A percentile compares a stretch with the other conserved stretches of the same genome.
phyloP scores from a whole-genome alignment of 2,797 vertebrate genomes.

The Leucoraja ocellata region DNA sequence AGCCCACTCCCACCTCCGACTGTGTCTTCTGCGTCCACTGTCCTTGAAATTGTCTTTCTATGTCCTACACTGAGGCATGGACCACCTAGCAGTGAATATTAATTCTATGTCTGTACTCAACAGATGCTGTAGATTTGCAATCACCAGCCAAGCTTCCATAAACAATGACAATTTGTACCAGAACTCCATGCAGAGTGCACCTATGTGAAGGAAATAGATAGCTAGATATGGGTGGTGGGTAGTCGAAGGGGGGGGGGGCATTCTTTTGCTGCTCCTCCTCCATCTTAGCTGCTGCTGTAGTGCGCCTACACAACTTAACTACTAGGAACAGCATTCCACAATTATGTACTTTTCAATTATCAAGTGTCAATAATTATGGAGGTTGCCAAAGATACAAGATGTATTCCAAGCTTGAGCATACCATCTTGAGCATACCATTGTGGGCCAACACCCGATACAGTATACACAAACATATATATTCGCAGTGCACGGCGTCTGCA shows the following conservation, averaged over 20 bases:
- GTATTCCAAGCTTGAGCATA: too few species aligned
- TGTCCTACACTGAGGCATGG: not conserved
- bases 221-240: too few species aligned
- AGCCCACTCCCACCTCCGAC: not conserved
- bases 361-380: not conserved
- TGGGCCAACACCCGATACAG: too few species aligned
- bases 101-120: not conserved
- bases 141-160: not conserved
- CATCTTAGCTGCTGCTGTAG: too few species aligned
- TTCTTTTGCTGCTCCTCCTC: not conserved
- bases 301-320: too few species aligned
- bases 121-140: not conserved
- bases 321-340: not conserved
- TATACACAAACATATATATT: too few species aligned
- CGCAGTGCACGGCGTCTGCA: too few species aligned
- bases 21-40: not conserved
- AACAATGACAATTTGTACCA: not conserved
- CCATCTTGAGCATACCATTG: too few species aligned
- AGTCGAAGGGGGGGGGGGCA: too few species aligned
- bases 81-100: not conserved
- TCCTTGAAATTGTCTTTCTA: not conserved
- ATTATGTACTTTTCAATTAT: not conserved
- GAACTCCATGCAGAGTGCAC: not conserved
- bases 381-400: not conserved
- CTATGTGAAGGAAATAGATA: too few species aligned